Evolutionary conservation across 2,113 vertebrate genomes (phyloP).

Genomic region (Hyla sarda): DNA sequence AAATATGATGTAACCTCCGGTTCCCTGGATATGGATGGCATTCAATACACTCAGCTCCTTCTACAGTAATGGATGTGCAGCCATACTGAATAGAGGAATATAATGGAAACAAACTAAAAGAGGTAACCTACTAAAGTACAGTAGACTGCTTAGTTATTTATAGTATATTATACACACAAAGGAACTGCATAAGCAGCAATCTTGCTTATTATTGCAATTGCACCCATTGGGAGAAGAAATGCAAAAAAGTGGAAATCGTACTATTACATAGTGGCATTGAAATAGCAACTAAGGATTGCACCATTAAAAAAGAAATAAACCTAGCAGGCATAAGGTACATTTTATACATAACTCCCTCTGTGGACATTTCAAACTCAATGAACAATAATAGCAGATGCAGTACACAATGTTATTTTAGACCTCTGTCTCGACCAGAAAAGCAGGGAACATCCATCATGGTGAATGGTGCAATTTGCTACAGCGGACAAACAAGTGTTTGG

Average conservation of each 20-base stretch:
- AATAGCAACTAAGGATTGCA: neutral
- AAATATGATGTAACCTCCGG: neutral
- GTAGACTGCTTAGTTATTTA: too few relatives aligned
- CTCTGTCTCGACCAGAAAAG: slow-evolving; percentile 35
- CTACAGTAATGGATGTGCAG: neutral
- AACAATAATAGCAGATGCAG: slow-evolving; percentile 21
- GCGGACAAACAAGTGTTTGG: slow-evolving; percentile 44
- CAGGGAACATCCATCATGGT: slow-evolving; percentile 44
- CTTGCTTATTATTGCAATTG: neutral
- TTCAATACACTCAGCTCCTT: neutral
- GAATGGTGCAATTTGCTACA: slow-evolving; percentile 45
- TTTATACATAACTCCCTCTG: slow-evolving; percentile 19
- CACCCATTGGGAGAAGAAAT: neutral
- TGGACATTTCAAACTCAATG: neutral
- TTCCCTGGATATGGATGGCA: neutral
- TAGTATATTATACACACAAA: too few relatives aligned
- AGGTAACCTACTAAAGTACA: neutral
- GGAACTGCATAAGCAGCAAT: neutral
- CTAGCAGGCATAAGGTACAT: neutral
- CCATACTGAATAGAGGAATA: neutral
- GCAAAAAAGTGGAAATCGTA: neutral
- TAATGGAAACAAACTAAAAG: neutral
- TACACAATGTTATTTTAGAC: slow-evolving; percentile 43
- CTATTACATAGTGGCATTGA: neutral
- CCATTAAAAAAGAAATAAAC: neutral